Evolutionary conservation across 2,888 invertebrate genomes (phyloP).

Genomic region (Acanthosepion pharaonis): DNA sequence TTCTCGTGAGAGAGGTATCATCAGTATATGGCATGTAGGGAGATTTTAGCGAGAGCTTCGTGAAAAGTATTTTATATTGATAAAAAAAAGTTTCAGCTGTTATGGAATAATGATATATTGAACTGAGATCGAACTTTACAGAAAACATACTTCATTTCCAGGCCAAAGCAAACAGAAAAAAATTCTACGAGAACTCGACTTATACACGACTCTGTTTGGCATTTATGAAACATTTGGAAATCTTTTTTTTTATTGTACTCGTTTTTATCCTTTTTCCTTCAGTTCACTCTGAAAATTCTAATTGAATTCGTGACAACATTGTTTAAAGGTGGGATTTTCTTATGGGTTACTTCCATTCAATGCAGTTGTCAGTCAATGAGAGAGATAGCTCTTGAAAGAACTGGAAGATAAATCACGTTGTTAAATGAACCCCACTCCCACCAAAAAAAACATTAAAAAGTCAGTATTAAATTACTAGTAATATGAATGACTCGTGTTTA

Average conservation of each 20-base stretch:
- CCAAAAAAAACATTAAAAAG: neutral
- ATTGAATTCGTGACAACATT: conserved; percentile 22
- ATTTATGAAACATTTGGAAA: too few species aligned
- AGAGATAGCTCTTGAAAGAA: neutral
- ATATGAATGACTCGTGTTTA: too few species aligned
- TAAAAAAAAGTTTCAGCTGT: neutral
- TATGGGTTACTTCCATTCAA: neutral
- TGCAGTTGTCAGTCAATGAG: neutral
- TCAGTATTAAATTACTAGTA: too few species aligned
- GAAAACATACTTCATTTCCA: neutral
- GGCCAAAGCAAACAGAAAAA: neutral
- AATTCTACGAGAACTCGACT: neutral
- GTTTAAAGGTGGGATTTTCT: conserved; percentile 4
- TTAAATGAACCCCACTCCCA: neutral
- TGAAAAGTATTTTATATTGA: neutral
- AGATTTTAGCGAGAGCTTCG: too few species aligned
- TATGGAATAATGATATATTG: too few species aligned
- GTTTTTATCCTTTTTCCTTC: neutral
- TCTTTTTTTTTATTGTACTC: neutral
- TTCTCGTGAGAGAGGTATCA: too few species aligned
- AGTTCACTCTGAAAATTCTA: neutral
- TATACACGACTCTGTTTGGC: neutral
- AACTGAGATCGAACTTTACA: neutral
- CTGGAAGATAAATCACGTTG: neutral
- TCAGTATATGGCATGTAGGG: too few species aligned